Evolutionary conservation across 2,113 vertebrate species (phyloP).

Genomic region (Diadophis punctatus): DNA sequence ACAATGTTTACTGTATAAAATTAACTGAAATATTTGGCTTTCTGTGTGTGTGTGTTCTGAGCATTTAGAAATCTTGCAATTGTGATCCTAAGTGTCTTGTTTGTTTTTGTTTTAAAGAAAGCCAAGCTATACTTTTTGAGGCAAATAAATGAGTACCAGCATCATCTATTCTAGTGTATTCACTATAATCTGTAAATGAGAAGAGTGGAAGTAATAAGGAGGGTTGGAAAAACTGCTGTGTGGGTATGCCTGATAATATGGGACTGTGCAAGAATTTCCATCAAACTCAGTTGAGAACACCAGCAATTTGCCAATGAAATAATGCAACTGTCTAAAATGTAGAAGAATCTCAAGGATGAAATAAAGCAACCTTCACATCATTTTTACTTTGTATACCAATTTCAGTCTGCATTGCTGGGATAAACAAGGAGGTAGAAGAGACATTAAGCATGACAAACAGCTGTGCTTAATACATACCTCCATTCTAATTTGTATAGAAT

Average conservation of each 20-base stretch:
- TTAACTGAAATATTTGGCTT: background rate
- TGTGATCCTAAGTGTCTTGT: background rate
- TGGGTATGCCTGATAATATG: background rate
- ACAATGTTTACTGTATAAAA: background rate
- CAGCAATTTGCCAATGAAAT: background rate
- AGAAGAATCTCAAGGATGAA: background rate
- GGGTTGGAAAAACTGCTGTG: background rate
- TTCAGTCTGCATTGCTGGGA: background rate
- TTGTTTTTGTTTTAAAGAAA: background rate
- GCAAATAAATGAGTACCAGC: background rate
- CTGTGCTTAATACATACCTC: accelerated
- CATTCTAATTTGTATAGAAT: background rate
- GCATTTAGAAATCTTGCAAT: background rate
- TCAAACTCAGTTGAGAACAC: background rate
- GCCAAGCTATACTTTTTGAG: background rate
- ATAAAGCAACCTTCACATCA: background rate
- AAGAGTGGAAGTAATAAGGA: background rate
- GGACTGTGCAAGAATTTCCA: background rate
- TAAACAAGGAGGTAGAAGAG: background rate
- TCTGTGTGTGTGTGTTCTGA: background rate
- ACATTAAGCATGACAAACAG: background rate
- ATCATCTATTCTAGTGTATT: too few species aligned
- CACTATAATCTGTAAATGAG: background rate
- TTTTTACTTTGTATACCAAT: background rate
- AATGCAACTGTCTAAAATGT: background rate